Evolutionary conservation across 2,888 invertebrate genomes (phyloP), one percentile per base, ranked within the genome.

Genomic region (Xanthorhoe designata): DNA sequence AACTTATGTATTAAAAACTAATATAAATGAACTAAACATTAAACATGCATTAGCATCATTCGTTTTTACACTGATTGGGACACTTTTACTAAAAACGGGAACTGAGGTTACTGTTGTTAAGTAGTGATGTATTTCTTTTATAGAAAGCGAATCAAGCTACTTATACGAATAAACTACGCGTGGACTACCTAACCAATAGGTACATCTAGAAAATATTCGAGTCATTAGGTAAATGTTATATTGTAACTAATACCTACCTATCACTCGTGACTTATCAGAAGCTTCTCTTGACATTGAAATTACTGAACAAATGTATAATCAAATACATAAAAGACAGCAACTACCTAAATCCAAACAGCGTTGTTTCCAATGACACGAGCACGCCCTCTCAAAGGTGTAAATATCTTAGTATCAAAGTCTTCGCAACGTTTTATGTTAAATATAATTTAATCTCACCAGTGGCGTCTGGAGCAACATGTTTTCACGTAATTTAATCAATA

Each of bases 401-500:
- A 85, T 83, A 82, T 81, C 78, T 81, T 75, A 82, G 83, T 83
- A 85, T 85, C 84, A 84, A 85, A 85, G 78, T 84, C 78, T 78
- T 79, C 78, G 74, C 75, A 68, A 60, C 81, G 78, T 87, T 87
- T 87, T 86, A 85, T 85, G 87, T 83, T 83, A 87, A 87, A 82
- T 87, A 82, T 87, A 88, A 89, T 88, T 86, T 87, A 88, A 89
- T 89, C 84, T 82, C 76, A 75, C 75, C 77, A 78, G 75, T 77
- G 78, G 78, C 82, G 80, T 79, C 79, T 81, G 79, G 77, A 78
- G 81, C 80, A 85, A 83, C 84, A 85, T 85, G 85, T 85, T 84
- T 85, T 81, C 81, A 74, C 75, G 78, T 85, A 85, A 87, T 88
- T 88, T 85, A 86, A 88, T 89, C 85, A 87, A 87, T 88, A 85